Base-by-base conservation (phyloP, 2,113 vertebrate genomes). In the Nerophis lumbriciformis region DNA sequence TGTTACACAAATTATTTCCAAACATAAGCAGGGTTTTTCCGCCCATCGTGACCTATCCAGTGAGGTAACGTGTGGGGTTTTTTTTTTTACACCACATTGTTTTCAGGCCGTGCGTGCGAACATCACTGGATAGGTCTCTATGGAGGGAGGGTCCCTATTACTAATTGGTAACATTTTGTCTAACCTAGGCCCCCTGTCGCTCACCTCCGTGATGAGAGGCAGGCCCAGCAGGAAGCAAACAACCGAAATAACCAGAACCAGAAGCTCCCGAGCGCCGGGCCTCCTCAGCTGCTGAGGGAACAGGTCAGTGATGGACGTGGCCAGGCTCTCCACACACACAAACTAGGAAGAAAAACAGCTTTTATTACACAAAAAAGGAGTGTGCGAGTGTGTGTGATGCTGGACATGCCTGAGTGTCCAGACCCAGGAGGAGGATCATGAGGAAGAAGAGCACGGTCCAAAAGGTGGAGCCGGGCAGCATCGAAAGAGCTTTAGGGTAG, bases 381-480 rank as follows among this genome's bases (percentile, higher is more conserved):
- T 9, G 4, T 45, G 42, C 4, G 4, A 3, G 6, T 42, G 37
- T 8, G 28, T 38, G 16, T 2, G 12, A 3, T 35, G 1, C 7
- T 3, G 1, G 36, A 28, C 5, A n/a, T 44, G 89, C 95, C 93
- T 98, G 95, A 67, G 87, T 93, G 81, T 98, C 93, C 52, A 99
- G 87, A 42, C 92, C 94, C 28, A 98, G 74, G 77, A 98, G 91
- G 67, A 99, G 75, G 55, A 98, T 55, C 95, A 95, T 96, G 72
- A 96, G 71, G 84, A 99, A 98, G 89, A 99, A 98, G 13, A 98
- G 88, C 60, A 95, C 91, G 13, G 93, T 87, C 96, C 96, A 99
- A 71, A 98, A 90, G 48, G 88, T 91, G 11, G 94, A 85, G 6
- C 80, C 75, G 0, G 96, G 95, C 85, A 99, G 90, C 88, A 94